These are phyloP conservation scores for Benitochromis conjunctus DNA, from an alignment of 2,113 vertebrate species.

Conservation along the genomic window DNA sequence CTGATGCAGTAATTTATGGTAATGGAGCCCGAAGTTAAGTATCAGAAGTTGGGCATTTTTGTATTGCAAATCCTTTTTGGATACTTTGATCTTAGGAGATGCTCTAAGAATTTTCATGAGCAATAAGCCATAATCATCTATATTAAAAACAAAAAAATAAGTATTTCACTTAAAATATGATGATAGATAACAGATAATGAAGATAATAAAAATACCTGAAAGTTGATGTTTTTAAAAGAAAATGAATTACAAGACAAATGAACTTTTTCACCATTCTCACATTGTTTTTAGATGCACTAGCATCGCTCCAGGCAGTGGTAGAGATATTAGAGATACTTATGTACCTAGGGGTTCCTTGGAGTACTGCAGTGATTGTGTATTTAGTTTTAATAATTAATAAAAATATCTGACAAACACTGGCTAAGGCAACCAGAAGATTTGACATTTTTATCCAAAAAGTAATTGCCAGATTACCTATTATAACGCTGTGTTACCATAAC, in stretches of 20 bases:
- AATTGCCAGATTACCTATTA: not conserved
- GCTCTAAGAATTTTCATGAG: not conserved
- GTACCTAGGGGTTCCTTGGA: not conserved
- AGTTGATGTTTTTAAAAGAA: not conserved
- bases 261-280: not conserved
- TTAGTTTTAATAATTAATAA: not conserved
- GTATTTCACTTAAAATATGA: not conserved
- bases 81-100: not conserved
- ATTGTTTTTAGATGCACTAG: not conserved
- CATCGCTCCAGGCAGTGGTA: not conserved
- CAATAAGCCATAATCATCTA: not conserved
- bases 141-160: not conserved
- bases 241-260: not conserved
- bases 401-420: not conserved
- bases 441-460: not conserved
- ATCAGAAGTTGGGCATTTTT: not conserved
- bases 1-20: not conserved
- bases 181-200: not conserved
- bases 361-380: not conserved
- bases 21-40: not conserved
- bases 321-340: not conserved
- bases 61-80: not conserved
- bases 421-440: not conserved
- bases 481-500: not conserved
- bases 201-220: not conserved